Evolutionary conservation across 1,140 invertebrate species (phyloP).

Genomic region (Ladona fulva): DNA sequence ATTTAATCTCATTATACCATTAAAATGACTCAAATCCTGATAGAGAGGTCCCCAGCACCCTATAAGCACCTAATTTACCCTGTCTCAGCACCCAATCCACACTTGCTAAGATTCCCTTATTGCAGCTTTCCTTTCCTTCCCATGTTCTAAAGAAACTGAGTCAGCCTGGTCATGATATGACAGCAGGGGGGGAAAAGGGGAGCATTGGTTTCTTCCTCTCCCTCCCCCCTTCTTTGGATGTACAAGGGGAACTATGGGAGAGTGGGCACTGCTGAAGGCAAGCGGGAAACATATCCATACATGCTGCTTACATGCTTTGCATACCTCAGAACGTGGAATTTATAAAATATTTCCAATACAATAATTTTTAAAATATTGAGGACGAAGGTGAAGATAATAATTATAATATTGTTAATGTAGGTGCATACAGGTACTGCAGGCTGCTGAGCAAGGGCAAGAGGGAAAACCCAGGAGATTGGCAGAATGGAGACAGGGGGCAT

Average conservation of each 20-base stretch:
- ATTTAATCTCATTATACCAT: slow-evolving; percentile 14
- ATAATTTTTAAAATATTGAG: slow-evolving; percentile 11
- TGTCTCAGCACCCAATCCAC: not conserved
- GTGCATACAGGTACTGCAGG: slow-evolving; percentile 7
- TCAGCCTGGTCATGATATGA: not conserved
- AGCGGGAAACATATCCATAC: slow-evolving; percentile 8
- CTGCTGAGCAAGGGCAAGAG: slow-evolving; percentile 1
- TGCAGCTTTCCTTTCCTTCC: not conserved
- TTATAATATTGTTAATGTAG: slow-evolving; percentile 6
- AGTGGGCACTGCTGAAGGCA: not conserved
- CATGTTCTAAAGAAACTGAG: not conserved
- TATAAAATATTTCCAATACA: slow-evolving; percentile 11
- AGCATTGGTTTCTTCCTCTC: not conserved
- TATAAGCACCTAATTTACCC: slow-evolving; percentile 1
- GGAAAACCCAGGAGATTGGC: slow-evolving; percentile 2
- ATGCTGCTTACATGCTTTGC: slow-evolving; percentile 3
- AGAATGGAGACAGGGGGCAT: not conserved
- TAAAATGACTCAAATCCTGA: slow-evolving; percentile 14
- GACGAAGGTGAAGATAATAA: slow-evolving; percentile 9
- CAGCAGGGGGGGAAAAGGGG: not conserved
- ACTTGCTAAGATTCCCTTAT: not conserved
- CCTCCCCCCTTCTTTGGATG: not conserved
- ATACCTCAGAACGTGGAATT: not conserved
- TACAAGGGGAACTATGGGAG: not conserved
- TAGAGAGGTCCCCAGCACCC: slow-evolving; percentile 5